Evolutionary conservation across 2,888 invertebrate genomes (phyloP).

Genomic region (Quadroppia sp.): DNA sequence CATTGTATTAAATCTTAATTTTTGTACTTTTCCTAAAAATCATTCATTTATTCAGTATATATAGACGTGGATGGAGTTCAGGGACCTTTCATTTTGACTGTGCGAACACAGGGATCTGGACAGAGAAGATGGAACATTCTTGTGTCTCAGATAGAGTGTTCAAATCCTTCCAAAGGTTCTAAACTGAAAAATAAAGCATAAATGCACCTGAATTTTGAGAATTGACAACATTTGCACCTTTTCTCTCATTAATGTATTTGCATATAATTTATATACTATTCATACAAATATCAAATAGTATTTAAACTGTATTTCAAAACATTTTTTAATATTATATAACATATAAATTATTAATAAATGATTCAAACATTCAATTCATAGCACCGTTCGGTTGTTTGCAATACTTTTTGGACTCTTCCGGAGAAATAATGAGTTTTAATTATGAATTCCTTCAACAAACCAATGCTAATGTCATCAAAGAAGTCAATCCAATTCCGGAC

Average conservation of each 20-base stretch:
- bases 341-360: not conserved
- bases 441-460: constrained; percentile 59
- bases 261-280: too few relatives aligned
- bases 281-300: not conserved
- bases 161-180: constrained; percentile 44
- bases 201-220: not conserved
- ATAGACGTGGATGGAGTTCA: constrained; percentile 46
- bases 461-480: constrained; percentile 19
- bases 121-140: constrained; percentile 47
- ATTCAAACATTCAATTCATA: constrained; percentile 29
- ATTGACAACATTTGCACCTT: not conserved
- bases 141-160: constrained; percentile 46
- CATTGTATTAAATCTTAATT: constrained; percentile 40
- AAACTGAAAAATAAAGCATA: not conserved
- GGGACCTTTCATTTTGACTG: constrained; percentile 44
- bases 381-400: constrained; percentile 61
- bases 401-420: constrained; percentile 72
- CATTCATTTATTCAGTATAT: constrained; percentile 44
- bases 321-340: not conserved
- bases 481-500: not conserved
- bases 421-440: constrained; percentile 76
- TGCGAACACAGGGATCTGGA: constrained; percentile 44
- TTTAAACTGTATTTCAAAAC: constrained; percentile 10
- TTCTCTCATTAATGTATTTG: not conserved
- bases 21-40: not conserved